Base-by-base conservation (phyloP, 2,113 vertebrate genomes). In the Microcebus ravelobensis region DNA sequence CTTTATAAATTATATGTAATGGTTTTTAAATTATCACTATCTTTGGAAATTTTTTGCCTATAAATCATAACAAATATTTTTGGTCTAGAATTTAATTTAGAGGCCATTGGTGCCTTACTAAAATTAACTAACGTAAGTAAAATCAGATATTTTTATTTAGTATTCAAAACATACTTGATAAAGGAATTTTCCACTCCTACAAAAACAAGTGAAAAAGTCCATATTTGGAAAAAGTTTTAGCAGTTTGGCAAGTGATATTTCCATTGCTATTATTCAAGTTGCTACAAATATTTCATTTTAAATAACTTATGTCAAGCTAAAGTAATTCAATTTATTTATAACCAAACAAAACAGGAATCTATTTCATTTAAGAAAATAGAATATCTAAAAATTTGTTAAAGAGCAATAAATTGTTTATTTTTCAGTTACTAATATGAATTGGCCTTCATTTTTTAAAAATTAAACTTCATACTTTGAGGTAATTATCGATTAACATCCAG, bases 291-390 rank as follows among this genome's bases (percentile, higher is more conserved):
- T 76, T 87, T 94, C 29, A 52, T 87, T 90, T 87, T 68, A 86
- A 87, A 81, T 94, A 94, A 81, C 36, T 77, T 84, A 81, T n/a
- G 8, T 42, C 17, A 18, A 87, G 39, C 34, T 48, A 82, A 87
- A 91, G 8, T 91, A 74, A 94, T 81, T 90, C 87, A 80, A 29
- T 25, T 79, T 90, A 74, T 77, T 85, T 93, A 45, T 59, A 86
- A 86, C 73, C 50, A 90, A 80, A 87, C 36, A 87, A 90, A 90
- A 82, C 57, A 87, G 67, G 14, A 85, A 65, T 73, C 34, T 61
- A 48, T 96, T 96, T 86, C 86, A 80, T 45, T 86, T 11, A 85
- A 92, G 80, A 85, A 90, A 96, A 73, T 68, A 48, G 25, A 83
- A 59, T 87, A 63, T 68, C 45, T 71, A 27, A 61, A 39, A 79